These are phyloP conservation scores for Heteractis magnifica DNA, from an alignment of 92 coral and sea anemone genomes.

Conservation along the genomic window DNA sequence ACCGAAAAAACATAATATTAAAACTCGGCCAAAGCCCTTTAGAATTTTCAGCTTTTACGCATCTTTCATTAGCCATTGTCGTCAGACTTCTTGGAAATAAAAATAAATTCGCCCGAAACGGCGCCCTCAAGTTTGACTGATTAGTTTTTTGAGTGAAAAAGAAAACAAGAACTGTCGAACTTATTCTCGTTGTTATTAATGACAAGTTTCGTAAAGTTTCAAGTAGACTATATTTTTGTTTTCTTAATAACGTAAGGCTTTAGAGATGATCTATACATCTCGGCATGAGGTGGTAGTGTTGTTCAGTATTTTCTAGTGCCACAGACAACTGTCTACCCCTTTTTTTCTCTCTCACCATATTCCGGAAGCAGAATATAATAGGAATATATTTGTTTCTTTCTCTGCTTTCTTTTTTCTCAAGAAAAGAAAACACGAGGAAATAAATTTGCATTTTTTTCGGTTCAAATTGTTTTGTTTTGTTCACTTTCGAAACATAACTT, in stretches of 20 bases:
- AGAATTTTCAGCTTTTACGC: background rate
- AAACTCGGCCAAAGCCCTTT: background rate
- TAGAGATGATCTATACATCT: background rate
- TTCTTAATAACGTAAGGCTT: background rate
- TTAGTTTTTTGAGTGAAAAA: background rate
- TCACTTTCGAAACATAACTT: too few species aligned
- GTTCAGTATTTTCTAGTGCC: background rate
- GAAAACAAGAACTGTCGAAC: background rate
- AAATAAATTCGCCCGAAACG: constrained; percentile 4
- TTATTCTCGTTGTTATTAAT: background rate
- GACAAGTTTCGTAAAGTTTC: constrained; percentile 11
- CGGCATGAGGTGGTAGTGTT: background rate
- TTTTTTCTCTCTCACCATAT: background rate
- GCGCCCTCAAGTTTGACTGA: constrained; percentile 10
- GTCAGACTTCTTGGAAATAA: constrained; percentile 33
- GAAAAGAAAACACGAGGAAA: background rate
- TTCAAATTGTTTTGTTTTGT: background rate
- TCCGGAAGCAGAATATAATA: background rate
- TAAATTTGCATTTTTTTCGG: background rate
- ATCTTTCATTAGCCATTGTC: constrained; percentile 15
- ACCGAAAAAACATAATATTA: background rate
- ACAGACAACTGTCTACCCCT: constrained; percentile 7
- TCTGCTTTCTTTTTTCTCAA: background rate
- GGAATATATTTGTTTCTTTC: background rate
- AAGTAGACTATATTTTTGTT: background rate